Conservation (phyloP, 2,888 invertebrate genomes). For the Xestia sexstrigata region DNA sequence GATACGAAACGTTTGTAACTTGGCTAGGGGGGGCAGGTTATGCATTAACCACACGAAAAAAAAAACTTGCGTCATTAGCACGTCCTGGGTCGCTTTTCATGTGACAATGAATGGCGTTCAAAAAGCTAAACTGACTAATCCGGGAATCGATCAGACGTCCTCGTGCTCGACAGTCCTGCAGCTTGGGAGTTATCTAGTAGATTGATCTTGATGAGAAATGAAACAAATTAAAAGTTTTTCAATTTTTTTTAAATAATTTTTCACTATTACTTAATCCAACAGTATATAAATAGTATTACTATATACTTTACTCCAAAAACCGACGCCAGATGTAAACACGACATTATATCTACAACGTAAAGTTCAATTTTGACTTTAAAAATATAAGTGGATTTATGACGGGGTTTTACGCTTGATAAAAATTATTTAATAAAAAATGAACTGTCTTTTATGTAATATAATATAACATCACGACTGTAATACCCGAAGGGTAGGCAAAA, state of each 20-base stretch:
- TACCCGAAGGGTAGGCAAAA: background rate
- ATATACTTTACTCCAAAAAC: constrained; percentile 67
- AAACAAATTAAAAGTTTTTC: constrained; percentile 65
- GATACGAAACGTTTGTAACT: no score
- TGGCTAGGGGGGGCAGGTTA: no score
- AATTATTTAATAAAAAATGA: background rate
- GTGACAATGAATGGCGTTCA: no score
- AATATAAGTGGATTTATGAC: background rate
- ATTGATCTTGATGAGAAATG: constrained; percentile 23
- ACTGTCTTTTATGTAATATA: background rate
- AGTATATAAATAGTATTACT: constrained; percentile 76
- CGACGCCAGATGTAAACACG: constrained; percentile 54
- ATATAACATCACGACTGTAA: background rate
- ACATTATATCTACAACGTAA: constrained; percentile 21
- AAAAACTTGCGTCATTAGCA: no score
- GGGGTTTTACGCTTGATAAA: background rate
- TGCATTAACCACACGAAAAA: no score
- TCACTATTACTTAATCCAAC: constrained; percentile 75
- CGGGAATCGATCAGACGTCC: no score
- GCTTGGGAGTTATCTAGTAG: no score
- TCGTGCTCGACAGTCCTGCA: no score
- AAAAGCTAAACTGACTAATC: no score
- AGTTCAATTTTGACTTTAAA: constrained; percentile 39
- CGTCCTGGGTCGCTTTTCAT: no score
- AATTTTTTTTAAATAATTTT: constrained; percentile 71